Evolutionary conservation across 1,140 invertebrate species (phyloP), one percentile per base, ranked within the genome.

Genomic region (Varroa destructor): DNA sequence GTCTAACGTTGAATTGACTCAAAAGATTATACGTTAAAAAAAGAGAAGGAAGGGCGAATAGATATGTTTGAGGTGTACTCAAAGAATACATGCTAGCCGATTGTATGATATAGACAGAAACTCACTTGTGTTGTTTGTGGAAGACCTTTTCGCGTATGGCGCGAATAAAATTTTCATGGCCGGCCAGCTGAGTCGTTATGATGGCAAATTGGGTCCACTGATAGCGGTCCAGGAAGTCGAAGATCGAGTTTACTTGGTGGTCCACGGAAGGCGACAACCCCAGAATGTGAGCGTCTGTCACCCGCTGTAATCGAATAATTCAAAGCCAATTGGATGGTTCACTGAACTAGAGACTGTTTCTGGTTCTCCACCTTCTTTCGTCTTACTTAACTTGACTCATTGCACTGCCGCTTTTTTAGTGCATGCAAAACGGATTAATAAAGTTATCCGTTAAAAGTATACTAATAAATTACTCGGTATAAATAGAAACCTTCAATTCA

Each of bases 181-280:
- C 93, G 25, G 91, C 91, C 61, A 94, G 92, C 77, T 90, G 87
- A 58, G 80, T 80, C 1, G 82, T 83, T 43, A 96, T 89, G 71
- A 96, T 88, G 73, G 90, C 90, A 80, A 96, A 95, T 76, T 92
- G 88, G 78, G 93, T 90, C 93, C 93, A 97, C 78, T 94, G 93
- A 82, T 97, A 97, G 70, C 91, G 83, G 79, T 90, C 87, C 76
- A 96, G 81, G 75, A 97, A 91, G 78, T 88, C 91, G 73, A 96
- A 79, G 90, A 95, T 94, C 14, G 91, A 92, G 1, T 89, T 87
- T 40, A 89, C 90, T 79, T 95, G 92, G 78, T 96, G 93, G 80
- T 91, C 89, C 71, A 96, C 84, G 51, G 91, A 92, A 10, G 93
- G 93, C 5, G 93, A 92, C 74, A 97, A 81, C 79, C 96, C 92